phyloP scores from a whole-genome alignment of 2,113 vertebrate species.

The Otus sunia region DNA sequence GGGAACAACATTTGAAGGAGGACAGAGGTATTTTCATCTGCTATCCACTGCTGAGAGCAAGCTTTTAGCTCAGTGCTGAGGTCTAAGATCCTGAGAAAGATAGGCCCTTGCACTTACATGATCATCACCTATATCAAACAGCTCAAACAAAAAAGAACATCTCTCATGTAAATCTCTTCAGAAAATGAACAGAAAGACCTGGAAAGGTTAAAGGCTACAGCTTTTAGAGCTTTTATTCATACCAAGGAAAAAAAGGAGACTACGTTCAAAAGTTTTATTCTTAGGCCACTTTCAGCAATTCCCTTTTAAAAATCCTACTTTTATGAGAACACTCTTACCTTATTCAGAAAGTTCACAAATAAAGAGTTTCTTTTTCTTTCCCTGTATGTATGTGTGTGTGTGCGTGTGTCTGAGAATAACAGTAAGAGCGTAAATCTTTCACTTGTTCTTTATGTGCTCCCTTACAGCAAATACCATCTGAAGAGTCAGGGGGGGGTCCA shows the following conservation, averaged over 20 bases:
- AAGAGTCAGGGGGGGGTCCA: not conserved
- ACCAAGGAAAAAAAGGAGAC: not conserved
- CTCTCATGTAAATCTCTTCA: slow-evolving; percentile 61
- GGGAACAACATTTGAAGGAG: slow-evolving; percentile 21
- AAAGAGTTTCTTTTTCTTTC: slow-evolving; percentile 10
- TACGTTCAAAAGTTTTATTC: slow-evolving; percentile 63
- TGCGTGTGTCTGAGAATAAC: not conserved
- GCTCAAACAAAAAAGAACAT: slow-evolving; percentile 24
- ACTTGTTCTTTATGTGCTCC: not conserved
- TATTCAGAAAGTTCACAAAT: slow-evolving; percentile 46
- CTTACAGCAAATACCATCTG: not conserved
- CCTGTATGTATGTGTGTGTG: not conserved
- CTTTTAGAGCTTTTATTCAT: slow-evolving; percentile 47
- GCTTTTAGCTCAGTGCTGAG: slow-evolving; percentile 16
- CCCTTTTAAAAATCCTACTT: slow-evolving; percentile 31
- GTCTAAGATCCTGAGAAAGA: slow-evolving; percentile 40
- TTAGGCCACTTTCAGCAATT: slow-evolving; percentile 39
- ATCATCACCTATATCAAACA: slow-evolving; percentile 56
- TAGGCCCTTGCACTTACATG: slow-evolving; percentile 34
- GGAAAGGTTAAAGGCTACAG: slow-evolving; percentile 57
- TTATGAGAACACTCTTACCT: slow-evolving; percentile 3
- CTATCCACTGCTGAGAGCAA: slow-evolving; percentile 17
- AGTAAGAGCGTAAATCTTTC: not conserved
- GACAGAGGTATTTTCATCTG: slow-evolving; percentile 23
- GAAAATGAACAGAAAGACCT: slow-evolving; percentile 38